Conservation (phyloP, 2,113 vertebrate species). For the Tenebrosternarchus preto region DNA sequence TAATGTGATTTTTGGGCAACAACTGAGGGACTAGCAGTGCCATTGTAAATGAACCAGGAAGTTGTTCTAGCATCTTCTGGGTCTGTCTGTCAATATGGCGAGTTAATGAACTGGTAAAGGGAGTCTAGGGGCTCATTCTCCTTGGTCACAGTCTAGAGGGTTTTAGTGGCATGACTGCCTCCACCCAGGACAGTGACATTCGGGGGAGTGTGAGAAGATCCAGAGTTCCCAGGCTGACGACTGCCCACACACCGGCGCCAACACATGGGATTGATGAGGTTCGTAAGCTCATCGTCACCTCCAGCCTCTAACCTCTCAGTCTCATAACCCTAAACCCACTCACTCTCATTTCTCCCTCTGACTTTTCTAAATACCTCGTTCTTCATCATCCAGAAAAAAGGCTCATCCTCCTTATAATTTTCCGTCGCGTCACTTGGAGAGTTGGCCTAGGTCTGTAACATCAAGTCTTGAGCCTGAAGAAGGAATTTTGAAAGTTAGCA, state of each 20-base stretch:
- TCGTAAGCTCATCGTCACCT: constrained; percentile 27
- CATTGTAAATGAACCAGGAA: not conserved
- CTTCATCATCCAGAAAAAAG: constrained; percentile 20
- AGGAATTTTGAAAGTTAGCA: constrained; percentile 33
- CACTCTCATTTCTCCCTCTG: not conserved
- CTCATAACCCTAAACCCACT: not conserved
- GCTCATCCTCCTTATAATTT: constrained; percentile 30
- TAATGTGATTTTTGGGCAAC: not conserved
- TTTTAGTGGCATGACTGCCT: constrained; percentile 37
- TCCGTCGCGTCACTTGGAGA: constrained; percentile 15
- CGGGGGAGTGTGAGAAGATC: constrained; percentile 41
- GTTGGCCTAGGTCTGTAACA: constrained; percentile 12
- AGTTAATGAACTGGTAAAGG: constrained; percentile 52
- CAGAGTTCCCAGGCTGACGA: constrained; percentile 30
- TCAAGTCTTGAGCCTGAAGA: constrained; percentile 23
- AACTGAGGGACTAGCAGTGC: not conserved
- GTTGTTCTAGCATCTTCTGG: not conserved
- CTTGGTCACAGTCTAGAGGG: constrained; percentile 45
- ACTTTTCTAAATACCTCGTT: constrained; percentile 19
- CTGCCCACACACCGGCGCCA: constrained; percentile 11
- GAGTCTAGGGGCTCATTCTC: constrained; percentile 29
- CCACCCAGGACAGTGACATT: constrained; percentile 8
- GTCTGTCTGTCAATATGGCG: constrained; percentile 25
- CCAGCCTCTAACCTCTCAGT: constrained; percentile 46
- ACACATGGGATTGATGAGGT: constrained; percentile 50